Conservation (phyloP, 2,113 vertebrate species). For the Hemiprocne comata region DNA sequence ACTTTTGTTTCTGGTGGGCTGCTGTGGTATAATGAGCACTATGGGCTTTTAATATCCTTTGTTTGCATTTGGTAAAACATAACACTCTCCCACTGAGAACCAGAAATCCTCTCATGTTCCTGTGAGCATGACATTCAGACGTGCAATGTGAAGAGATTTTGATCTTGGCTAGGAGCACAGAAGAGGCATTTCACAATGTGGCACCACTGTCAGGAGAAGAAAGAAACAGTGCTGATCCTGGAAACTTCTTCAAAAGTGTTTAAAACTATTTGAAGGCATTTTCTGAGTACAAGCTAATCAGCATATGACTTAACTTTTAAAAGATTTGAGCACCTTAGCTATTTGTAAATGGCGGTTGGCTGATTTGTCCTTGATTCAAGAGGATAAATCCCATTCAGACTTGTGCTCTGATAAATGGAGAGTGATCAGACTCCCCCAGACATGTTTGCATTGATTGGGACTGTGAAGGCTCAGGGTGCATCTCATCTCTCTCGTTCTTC, state of each 20-base stretch:
- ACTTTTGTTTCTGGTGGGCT: constrained; percentile 6
- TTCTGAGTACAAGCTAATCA: neutral
- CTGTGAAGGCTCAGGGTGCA: neutral
- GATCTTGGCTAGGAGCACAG: neutral
- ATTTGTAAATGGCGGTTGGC: neutral
- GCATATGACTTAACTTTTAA: neutral
- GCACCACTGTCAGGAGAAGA: neutral
- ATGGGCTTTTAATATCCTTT: constrained; percentile 17
- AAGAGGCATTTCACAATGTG: neutral
- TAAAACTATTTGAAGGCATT: neutral
- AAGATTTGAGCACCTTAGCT: neutral
- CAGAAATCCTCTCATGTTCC: constrained; percentile 40
- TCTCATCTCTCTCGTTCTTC: neutral
- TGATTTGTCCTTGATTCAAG: neutral
- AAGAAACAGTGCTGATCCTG: neutral
- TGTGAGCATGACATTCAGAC: constrained; percentile 14
- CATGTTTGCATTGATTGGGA: neutral
- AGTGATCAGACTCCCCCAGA: fast-evolving
- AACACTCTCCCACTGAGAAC: constrained; percentile 39
- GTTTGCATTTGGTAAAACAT: constrained; percentile 35
- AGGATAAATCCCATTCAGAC: neutral
- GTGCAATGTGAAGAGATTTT: neutral
- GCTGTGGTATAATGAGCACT: neutral
- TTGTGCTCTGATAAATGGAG: neutral
- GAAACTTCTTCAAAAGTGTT: constrained; percentile 4